A percentile compares a stretch with the other conserved stretches of the same genome.
Evolutionary conservation across 1,140 invertebrate genomes (phyloP).

Genomic region (Venustaconcha ellipsiformis): DNA sequence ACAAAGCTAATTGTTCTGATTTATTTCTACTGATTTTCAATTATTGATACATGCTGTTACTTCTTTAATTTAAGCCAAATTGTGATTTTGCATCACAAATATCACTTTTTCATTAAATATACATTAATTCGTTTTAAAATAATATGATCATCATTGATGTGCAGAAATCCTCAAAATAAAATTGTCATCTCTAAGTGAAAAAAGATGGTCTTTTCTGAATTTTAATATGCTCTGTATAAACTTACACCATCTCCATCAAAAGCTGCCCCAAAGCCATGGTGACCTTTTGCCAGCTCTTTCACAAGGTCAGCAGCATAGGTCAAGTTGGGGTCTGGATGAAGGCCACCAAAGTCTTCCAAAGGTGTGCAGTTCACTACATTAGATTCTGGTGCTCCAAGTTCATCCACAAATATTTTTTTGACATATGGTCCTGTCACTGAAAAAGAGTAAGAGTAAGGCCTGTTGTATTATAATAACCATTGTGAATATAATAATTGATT

Average conservation of each 20-base stretch:
- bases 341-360: conserved; percentile 94
- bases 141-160: too few relatives aligned
- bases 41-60: too few relatives aligned
- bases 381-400: conserved; percentile 78
- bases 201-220: neutral
- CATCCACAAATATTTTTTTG: conserved; percentile 86
- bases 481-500: too few relatives aligned
- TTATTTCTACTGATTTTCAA: too few relatives aligned
- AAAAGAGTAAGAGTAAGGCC: conserved; percentile 46
- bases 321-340: conserved; percentile 98
- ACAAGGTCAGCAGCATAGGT: conserved; percentile 95
- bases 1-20: too few relatives aligned
- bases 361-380: conserved; percentile 81
- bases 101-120: too few relatives aligned
- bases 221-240: conserved; percentile 11
- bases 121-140: too few relatives aligned
- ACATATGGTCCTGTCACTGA: conserved; percentile 97
- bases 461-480: too few relatives aligned
- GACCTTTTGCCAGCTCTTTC: conserved; percentile 80
- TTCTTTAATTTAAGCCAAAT: too few relatives aligned
- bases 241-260: conserved; percentile 97
- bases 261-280: conserved; percentile 95
- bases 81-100: too few relatives aligned
- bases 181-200: too few relatives aligned
- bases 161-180: too few relatives aligned